A percentile compares a stretch with the other conserved stretches of the same genome.
Conservation (phyloP, 30 jellyfish, hydroid and myxozoan genomes). For the Hydra vulgaris region DNA sequence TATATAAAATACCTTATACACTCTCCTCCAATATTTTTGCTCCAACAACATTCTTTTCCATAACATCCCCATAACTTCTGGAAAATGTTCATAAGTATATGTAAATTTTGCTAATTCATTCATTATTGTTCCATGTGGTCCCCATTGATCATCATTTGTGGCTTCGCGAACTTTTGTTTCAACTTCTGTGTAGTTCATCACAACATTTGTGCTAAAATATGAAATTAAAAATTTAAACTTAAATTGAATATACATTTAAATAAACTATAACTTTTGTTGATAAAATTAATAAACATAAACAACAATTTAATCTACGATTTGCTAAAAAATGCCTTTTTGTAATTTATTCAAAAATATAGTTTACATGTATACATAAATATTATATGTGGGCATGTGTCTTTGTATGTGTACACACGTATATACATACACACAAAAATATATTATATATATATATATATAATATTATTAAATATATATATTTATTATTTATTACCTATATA, state of each 20-base stretch:
- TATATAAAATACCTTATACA: constrained; percentile 72
- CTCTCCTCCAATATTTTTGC: constrained; percentile 82
- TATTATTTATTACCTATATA: too few species aligned
- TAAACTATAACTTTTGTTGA: background rate
- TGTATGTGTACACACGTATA: too few species aligned
- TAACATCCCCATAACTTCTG: constrained; percentile 94
- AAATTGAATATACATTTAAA: background rate
- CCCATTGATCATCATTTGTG: constrained; percentile 95
- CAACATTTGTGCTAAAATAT: constrained; percentile 81
- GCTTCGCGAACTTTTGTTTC: constrained; percentile 94
- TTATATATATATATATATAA: too few species aligned
- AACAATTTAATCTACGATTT: too few species aligned
- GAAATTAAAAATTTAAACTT: background rate
- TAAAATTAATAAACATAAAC: too few species aligned
- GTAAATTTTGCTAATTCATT: constrained; percentile 65
- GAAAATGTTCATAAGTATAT: constrained; percentile 69
- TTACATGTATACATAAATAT: too few species aligned
- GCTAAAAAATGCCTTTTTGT: too few species aligned
- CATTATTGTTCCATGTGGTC: constrained; percentile 90
- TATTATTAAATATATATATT: too few species aligned
- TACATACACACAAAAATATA: too few species aligned
- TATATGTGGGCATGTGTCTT: too few species aligned
- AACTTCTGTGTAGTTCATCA: constrained; percentile 89
- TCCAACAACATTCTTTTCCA: constrained; percentile 83
- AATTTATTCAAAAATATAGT: too few species aligned